Conservation (phyloP, 2,797 vertebrate genomes). For the Vipera latastei region DNA sequence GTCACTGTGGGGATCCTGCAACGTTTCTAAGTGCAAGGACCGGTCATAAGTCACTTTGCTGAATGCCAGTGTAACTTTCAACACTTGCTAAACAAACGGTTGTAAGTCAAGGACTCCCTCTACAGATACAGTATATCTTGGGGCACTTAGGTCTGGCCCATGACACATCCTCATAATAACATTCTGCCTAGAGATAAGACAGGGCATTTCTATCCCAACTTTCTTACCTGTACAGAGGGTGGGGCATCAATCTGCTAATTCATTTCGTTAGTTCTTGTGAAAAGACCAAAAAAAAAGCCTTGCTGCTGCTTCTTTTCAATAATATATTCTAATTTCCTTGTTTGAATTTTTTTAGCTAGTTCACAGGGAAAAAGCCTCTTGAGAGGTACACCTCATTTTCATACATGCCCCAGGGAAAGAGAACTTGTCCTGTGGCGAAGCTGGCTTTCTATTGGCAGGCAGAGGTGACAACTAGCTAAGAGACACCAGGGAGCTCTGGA, state of each 20-base stretch:
- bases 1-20: no score
- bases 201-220: background rate
- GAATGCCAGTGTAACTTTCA: no score
- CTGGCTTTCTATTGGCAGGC: slow-evolving; percentile 55
- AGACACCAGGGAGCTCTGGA: slow-evolving; percentile 56
- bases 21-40: no score
- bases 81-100: no score
- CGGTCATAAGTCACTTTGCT: no score
- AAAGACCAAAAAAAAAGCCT: background rate
- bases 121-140: background rate
- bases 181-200: background rate
- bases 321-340: slow-evolving; percentile 5
- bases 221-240: background rate
- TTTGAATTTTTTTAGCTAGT: slow-evolving; percentile 33
- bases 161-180: background rate
- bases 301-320: background rate
- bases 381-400: slow-evolving; percentile 39
- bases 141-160: background rate
- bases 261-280: slow-evolving; percentile 18
- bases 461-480: slow-evolving; percentile 53
- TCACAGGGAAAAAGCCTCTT: slow-evolving; percentile 25
- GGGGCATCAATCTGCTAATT: background rate
- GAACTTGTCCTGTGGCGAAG: slow-evolving; percentile 54
- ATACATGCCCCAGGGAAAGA: slow-evolving; percentile 29
- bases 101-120: no score